Conservation (phyloP, 30 jellyfish, hydroid and myxozoan genomes). For the Mastigias papua region DNA sequence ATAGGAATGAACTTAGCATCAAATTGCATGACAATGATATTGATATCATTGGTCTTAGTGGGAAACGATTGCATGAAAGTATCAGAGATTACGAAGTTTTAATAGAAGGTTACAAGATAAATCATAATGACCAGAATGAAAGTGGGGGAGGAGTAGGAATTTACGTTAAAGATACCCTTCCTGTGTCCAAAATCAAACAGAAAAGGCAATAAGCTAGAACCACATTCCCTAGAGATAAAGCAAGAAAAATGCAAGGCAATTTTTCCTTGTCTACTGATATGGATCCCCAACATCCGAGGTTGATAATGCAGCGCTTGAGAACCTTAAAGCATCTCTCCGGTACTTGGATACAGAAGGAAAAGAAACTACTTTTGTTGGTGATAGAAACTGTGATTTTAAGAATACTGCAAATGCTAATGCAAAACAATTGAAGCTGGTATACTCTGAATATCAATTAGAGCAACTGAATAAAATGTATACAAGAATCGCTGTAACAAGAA, state of each 20-base stretch:
- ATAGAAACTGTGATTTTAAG: conserved; percentile 54
- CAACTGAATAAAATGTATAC: conserved; percentile 9
- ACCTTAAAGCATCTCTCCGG: conserved; percentile 48
- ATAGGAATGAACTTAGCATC: conserved; percentile 24
- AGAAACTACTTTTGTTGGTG: conserved; percentile 45
- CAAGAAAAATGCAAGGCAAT: conserved; percentile 45
- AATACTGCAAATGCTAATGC: conserved; percentile 30
- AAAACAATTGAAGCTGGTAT: conserved; percentile 26
- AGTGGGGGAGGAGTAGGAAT: conserved; percentile 55
- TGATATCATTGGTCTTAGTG: conserved; percentile 24
- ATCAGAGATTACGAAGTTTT: conserved; percentile 8
- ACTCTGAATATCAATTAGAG: conserved; percentile 12
- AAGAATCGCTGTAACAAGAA: not conserved
- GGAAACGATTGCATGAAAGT: conserved; percentile 28
- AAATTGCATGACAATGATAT: conserved; percentile 16
- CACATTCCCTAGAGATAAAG: conserved; percentile 45
- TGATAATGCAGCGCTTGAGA: conserved; percentile 57
- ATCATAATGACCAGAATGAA: conserved; percentile 48
- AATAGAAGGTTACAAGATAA: conserved; percentile 18
- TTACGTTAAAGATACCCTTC: conserved; percentile 42
- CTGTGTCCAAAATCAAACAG: conserved; percentile 33
- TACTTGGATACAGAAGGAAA: conserved; percentile 29
- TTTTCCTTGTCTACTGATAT: conserved; percentile 69
- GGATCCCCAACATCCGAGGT: conserved; percentile 62
- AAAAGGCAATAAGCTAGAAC: conserved; percentile 54